Evolutionary conservation across 2,888 invertebrate genomes (phyloP).

Genomic region (Ennomos fuscantarius): DNA sequence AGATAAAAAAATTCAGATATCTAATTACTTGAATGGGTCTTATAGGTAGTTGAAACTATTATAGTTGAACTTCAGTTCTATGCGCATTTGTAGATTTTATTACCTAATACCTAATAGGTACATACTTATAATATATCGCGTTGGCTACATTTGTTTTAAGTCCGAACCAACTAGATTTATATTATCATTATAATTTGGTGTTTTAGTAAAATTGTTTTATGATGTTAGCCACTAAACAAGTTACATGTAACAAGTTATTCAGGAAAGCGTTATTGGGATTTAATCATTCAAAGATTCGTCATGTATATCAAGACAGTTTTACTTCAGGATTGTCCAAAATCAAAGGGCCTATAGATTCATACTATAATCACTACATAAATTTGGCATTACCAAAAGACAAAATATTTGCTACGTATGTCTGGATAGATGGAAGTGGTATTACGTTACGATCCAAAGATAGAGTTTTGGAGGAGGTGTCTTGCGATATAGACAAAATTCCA

Average conservation of each 20-base stretch:
- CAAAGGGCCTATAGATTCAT: conserved; percentile 52
- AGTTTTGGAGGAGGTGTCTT: conserved; percentile 86
- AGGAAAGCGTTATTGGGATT: conserved; percentile 6
- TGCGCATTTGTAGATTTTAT: no score
- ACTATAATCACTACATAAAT: conserved; percentile 61
- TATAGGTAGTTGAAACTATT: no score
- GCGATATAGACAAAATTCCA: conserved; percentile 83
- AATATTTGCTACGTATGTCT: conserved; percentile 89
- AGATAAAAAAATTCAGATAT: no score
- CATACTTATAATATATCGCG: no score
- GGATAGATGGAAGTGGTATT: conserved; percentile 93
- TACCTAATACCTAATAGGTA: no score
- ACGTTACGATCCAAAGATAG: conserved; percentile 88
- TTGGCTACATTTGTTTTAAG: background rate
- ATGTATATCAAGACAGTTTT: conserved; percentile 46
- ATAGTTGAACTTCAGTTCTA: no score
- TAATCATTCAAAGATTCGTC: conserved; percentile 12
- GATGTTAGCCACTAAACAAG: conserved; percentile 25
- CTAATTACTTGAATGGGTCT: no score
- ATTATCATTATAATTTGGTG: conserved; percentile 3
- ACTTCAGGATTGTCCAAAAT: conserved; percentile 48
- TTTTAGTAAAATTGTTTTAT: conserved; percentile 15
- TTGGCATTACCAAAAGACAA: conserved; percentile 84
- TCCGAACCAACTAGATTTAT: conserved; percentile 29
- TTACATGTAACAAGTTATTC: conserved; percentile 10